Conservation (phyloP, 2,113 vertebrate genomes). For the Junco hyemalis region DNA sequence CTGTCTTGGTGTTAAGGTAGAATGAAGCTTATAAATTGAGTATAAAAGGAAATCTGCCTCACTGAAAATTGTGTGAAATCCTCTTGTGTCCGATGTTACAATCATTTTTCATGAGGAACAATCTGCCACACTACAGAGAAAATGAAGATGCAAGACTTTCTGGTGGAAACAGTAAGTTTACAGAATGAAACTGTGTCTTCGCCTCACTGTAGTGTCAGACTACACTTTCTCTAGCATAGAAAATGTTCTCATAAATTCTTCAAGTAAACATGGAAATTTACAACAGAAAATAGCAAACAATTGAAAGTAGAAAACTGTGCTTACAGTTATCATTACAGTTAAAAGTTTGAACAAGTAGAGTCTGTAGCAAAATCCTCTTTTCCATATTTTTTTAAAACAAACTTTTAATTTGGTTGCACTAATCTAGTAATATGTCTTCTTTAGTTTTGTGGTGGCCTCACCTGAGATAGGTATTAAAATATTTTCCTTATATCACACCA, state of each 20-base stretch:
- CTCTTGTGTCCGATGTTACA: not conserved
- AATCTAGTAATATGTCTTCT: not conserved
- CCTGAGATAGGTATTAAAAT: not conserved
- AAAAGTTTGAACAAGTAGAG: not conserved
- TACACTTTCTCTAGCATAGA: not conserved
- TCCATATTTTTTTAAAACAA: not conserved
- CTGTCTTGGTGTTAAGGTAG: not conserved
- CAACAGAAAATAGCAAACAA: not conserved
- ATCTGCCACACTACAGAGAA: not conserved
- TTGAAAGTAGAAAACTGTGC: not conserved
- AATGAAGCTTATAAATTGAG: not conserved
- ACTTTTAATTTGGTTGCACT: not conserved
- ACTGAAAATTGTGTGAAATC: not conserved
- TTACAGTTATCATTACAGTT: not conserved
- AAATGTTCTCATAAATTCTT: not conserved
- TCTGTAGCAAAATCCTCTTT: not conserved
- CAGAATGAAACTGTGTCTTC: not conserved
- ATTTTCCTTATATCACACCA: not conserved
- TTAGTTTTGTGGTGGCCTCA: not conserved
- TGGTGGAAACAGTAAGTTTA: not conserved
- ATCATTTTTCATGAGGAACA: not conserved
- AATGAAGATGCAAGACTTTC: not conserved
- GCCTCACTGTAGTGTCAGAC: not conserved
- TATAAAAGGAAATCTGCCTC: not conserved
- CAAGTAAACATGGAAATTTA: not conserved